These are phyloP conservation scores for Unio pictorum DNA, from an alignment of 2,888 invertebrate species.

Conservation along the genomic window DNA sequence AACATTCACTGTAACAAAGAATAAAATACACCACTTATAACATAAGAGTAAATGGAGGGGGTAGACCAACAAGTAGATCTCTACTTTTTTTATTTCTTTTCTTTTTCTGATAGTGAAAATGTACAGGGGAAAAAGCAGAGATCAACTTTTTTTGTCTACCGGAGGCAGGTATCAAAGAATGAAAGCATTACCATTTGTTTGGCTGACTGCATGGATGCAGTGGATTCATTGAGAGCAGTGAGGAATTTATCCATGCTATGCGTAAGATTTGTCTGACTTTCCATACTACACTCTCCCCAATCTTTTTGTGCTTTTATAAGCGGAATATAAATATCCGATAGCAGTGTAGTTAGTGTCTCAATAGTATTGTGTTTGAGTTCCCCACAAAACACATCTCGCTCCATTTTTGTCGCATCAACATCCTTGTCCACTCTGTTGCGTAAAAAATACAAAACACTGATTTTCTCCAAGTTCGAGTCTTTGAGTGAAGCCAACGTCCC, in stretches of 20 bases:
- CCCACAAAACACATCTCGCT: slow-evolving; percentile 69
- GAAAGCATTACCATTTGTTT: slow-evolving; percentile 63
- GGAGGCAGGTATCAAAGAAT: background rate
- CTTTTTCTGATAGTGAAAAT: too few species aligned
- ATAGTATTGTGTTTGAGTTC: slow-evolving; percentile 70
- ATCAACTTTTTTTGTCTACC: too few species aligned
- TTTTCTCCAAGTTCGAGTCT: slow-evolving; percentile 61
- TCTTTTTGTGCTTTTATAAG: slow-evolving; percentile 65
- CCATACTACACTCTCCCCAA: slow-evolving; percentile 68
- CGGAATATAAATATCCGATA: slow-evolving; percentile 69
- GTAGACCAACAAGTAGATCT: too few species aligned
- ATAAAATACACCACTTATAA: too few species aligned
- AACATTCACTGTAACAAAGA: too few species aligned
- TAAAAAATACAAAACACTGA: slow-evolving; percentile 68
- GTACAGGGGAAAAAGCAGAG: too few species aligned
- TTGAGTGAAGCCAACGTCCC: slow-evolving; percentile 64
- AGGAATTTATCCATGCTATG: slow-evolving; percentile 67
- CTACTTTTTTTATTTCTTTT: too few species aligned
- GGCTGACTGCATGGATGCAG: slow-evolving; percentile 60
- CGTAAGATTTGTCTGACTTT: slow-evolving; percentile 62
- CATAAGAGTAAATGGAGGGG: too few species aligned
- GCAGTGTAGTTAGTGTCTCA: slow-evolving; percentile 62
- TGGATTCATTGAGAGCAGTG: slow-evolving; percentile 62
- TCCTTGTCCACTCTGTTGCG: slow-evolving; percentile 64
- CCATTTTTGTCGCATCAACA: slow-evolving; percentile 65